phyloP scores from a whole-genome alignment of 2,113 vertebrate species.

The Crotophaga sulcirostris region DNA sequence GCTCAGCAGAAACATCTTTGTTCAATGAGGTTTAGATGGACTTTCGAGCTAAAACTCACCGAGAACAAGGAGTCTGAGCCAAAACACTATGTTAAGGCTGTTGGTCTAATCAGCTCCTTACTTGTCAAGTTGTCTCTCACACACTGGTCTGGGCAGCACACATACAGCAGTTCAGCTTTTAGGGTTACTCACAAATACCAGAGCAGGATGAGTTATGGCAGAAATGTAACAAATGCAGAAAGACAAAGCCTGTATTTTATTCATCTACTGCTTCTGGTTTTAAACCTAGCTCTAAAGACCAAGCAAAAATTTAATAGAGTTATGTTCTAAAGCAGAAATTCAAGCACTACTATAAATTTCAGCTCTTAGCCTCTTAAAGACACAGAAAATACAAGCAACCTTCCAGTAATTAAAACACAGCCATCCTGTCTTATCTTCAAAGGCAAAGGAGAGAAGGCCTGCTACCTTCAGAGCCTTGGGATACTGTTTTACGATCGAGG shows the following conservation, averaged over 20 bases:
- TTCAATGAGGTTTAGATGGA: background rate
- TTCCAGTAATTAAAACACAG: constrained; percentile 60
- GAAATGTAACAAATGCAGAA: background rate
- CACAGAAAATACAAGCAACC: constrained; percentile 33
- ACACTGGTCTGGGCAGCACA: rapidly evolving
- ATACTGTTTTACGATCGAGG: constrained; percentile 45
- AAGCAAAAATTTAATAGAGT: background rate
- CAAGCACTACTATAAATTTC: background rate
- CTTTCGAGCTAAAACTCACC: background rate
- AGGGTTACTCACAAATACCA: background rate
- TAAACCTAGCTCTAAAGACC: background rate
- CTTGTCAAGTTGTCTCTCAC: background rate
- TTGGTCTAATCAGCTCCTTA: background rate
- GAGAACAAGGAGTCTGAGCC: background rate
- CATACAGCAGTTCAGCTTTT: background rate
- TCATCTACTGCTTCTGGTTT: background rate
- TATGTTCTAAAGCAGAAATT: background rate
- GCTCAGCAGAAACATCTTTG: background rate
- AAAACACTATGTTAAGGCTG: rapidly evolving
- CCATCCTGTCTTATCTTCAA: constrained; percentile 58
- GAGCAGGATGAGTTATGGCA: background rate
- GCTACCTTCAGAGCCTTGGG: constrained; percentile 46
- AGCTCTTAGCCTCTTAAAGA: constrained; percentile 21
- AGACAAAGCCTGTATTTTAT: background rate
- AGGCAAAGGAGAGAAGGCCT: constrained; percentile 51